Base-by-base conservation (phyloP, 2,113 vertebrate species). In the Corydoras sp. region DNA sequence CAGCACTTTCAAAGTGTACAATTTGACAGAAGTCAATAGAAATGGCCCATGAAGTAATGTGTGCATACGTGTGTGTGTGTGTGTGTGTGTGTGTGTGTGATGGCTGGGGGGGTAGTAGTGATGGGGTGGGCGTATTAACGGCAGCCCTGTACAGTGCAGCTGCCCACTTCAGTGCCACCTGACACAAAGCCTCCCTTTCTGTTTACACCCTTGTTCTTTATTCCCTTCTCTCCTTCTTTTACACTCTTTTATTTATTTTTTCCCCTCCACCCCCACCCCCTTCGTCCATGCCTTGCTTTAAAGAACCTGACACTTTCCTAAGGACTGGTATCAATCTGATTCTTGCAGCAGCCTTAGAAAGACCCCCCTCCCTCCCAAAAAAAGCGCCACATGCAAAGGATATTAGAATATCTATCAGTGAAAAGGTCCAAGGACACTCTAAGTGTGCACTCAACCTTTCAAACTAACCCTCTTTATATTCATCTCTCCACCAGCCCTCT, bases 81-180 rank as follows among this genome's bases (percentile, higher is more conserved):
- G 18, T 24, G 53, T 65, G 49, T 65, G 24, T n/a, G 64, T 15
- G 49, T 43, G 31, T 24, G 54, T 13, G 54, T 68, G 65, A 18
- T 56, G 53, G 18, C 24, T 24, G n/a, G 35, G 35, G 15, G 35
- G 15, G 12, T 43, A 8, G 35, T 43, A 8, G 35, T 43, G 35
- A 43, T 43, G 35, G 51, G 51, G 10, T 53, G 13, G 51, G 56
- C 30, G 58, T 32, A 70, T 70, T 50, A 70, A 73, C 35, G 68
- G 67, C 49, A 68, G 66, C 29, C 59, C 24, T 72, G 73, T 73
- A 79, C 77, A 76, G 77, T 69, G 73, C 73, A 79, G 77, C 77
- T 79, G 77, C 71, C 77, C 69, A 76, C 73, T 79, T 76, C 77
- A 79, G 66, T 51, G 68, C 65, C 77, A 79, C 73, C 73, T 79